Percentiles rank a stretch among this genome's conserved stretches.
phyloP scores from a whole-genome alignment of 2,888 invertebrate genomes.

The Cephus runcator region DNA sequence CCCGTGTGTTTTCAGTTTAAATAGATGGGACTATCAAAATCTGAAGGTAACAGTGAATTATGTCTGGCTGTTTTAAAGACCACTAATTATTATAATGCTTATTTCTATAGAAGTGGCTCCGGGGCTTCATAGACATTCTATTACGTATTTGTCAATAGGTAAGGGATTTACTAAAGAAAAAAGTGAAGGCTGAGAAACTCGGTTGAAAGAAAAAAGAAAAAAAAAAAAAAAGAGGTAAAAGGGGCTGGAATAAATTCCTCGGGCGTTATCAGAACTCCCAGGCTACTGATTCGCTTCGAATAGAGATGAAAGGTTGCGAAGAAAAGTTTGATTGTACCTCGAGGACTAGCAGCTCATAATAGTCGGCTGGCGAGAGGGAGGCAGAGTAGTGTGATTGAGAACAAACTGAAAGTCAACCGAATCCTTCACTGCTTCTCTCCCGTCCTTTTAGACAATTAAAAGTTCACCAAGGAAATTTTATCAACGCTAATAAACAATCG shows the following conservation, averaged over 20 bases:
- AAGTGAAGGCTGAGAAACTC: background rate
- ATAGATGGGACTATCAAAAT: background rate
- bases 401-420: background rate
- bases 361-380: background rate
- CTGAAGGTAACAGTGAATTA: background rate
- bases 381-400: background rate
- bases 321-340: slow-evolving; percentile 27
- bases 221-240: too few species aligned
- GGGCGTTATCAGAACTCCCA: slow-evolving; percentile 31
- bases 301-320: slow-evolving; percentile 6
- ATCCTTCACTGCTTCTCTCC: background rate
- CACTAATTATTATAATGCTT: too few species aligned
- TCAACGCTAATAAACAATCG: background rate
- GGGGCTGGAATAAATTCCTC: slow-evolving; percentile 30
- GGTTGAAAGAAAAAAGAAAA: background rate
- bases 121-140: background rate
- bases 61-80: background rate
- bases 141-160: background rate
- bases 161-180: background rate
- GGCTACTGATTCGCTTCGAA: slow-evolving; percentile 29
- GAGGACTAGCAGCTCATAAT: slow-evolving; percentile 11
- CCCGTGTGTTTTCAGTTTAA: background rate
- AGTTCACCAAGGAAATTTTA: background rate
- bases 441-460: background rate
- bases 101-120: background rate